Evolutionary conservation across 2,797 vertebrate species (phyloP).

Genomic region (Pogoniulus pusillus): DNA sequence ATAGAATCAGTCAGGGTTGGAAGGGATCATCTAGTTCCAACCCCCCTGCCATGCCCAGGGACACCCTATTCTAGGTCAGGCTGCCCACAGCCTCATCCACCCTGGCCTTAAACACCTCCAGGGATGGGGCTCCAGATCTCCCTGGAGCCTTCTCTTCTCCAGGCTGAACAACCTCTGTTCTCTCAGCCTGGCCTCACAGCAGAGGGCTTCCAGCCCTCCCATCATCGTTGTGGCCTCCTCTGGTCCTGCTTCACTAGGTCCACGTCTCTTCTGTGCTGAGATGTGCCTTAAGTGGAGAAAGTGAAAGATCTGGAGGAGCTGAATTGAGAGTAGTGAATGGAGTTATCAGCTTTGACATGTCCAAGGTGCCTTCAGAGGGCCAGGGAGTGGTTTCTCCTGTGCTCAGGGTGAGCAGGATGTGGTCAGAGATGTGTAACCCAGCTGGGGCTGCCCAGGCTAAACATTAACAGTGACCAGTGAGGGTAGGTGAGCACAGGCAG

Average conservation of each 20-base stretch:
- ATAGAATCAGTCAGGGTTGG: too few species aligned
- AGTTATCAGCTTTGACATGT: neutral
- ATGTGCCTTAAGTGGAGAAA: neutral
- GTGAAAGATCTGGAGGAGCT: neutral
- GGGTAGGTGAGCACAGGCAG: neutral
- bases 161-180: too few species aligned
- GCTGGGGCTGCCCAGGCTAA: neutral
- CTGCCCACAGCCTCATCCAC: too few species aligned
- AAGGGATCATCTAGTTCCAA: too few species aligned
- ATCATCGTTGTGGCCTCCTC: neutral
- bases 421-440: neutral
- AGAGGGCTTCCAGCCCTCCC: neutral
- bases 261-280: neutral
- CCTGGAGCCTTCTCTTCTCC: too few species aligned
- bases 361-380: neutral
- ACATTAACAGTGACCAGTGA: neutral
- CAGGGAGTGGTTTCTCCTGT: neutral
- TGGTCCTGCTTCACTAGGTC: neutral
- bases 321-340: rapidly evolving
- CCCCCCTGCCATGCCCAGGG: too few species aligned
- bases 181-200: too few species aligned
- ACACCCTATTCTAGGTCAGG: too few species aligned
- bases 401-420: neutral
- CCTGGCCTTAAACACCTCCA: too few species aligned
- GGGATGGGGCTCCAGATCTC: too few species aligned